phyloP scores from a whole-genome alignment of 2,888 invertebrate species.

The Catotricha subobsoleta region DNA sequence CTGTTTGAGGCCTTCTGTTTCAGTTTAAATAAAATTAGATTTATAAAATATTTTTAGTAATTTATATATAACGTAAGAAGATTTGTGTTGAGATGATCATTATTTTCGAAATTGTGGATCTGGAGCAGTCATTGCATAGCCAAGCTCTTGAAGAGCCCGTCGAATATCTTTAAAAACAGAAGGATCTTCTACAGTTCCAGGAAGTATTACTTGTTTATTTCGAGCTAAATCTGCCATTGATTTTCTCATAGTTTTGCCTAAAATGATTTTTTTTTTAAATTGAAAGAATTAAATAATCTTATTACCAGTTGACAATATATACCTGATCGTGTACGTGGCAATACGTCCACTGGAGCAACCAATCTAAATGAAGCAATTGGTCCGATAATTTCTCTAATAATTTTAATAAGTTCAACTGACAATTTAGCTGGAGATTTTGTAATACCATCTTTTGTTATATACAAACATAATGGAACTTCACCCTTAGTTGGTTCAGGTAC shows the following conservation, averaged over 20 bases:
- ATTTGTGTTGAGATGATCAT: not conserved
- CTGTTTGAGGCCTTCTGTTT: too few relatives aligned
- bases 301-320: conserved; percentile 24
- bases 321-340: conserved; percentile 80
- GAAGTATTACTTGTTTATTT: conserved; percentile 58
- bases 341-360: conserved; percentile 55
- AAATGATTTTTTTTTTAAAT: not conserved
- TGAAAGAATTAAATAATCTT: not conserved
- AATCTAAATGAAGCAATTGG: conserved; percentile 79
- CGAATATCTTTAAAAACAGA: conserved; percentile 64
- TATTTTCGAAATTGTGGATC: conserved; percentile 31
- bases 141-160: conserved; percentile 52
- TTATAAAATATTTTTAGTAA: too few relatives aligned
- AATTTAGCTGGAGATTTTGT: conserved; percentile 19
- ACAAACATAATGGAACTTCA: conserved; percentile 75
- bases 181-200: conserved; percentile 77
- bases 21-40: too few relatives aligned
- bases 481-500: conserved; percentile 77
- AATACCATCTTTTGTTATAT: conserved; percentile 43
- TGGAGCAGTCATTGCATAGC: conserved; percentile 53
- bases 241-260: conserved; percentile 43
- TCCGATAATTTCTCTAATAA: conserved; percentile 28
- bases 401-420: conserved; percentile 25
- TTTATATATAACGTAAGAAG: too few relatives aligned
- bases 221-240: conserved; percentile 71